These are phyloP conservation scores for Trichonephila clavata DNA, from an alignment of 1,140 invertebrate genomes.

Conservation along the genomic window DNA sequence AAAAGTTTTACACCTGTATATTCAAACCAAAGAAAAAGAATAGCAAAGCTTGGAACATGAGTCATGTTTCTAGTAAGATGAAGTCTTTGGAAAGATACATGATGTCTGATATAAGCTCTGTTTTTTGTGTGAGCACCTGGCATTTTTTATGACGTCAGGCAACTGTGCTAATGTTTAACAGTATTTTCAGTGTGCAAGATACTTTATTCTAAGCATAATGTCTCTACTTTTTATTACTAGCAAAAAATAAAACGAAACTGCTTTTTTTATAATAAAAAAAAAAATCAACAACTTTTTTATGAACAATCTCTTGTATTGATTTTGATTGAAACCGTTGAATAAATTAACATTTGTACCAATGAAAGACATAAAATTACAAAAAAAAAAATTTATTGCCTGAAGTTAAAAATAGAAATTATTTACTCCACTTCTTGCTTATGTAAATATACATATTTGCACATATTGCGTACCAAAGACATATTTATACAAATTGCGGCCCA, in stretches of 20 bases:
- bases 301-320: not conserved
- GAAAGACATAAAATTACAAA: not conserved
- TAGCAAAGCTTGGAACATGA: not conserved
- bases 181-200: conserved; percentile 1
- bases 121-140: conserved; percentile 52
- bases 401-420: not conserved
- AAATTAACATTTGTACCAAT: not conserved
- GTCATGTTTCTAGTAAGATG: conserved; percentile 18
- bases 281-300: not conserved
- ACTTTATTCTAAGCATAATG: not conserved
- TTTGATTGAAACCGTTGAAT: not conserved
- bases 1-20: conserved; percentile 21
- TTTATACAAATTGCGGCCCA: too few relatives aligned
- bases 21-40: not conserved
- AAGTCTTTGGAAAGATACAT: conserved; percentile 55
- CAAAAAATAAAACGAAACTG: not conserved
- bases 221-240: not conserved
- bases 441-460: not conserved
- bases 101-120: conserved; percentile 27
- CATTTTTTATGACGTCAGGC: conserved; percentile 73
- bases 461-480: too few relatives aligned
- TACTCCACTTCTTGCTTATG: not conserved
- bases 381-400: not conserved
- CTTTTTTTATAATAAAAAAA: not conserved
- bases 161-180: conserved; percentile 60